phyloP scores from a whole-genome alignment of 2,113 vertebrate genomes.

The Saimiri boliviensis region DNA sequence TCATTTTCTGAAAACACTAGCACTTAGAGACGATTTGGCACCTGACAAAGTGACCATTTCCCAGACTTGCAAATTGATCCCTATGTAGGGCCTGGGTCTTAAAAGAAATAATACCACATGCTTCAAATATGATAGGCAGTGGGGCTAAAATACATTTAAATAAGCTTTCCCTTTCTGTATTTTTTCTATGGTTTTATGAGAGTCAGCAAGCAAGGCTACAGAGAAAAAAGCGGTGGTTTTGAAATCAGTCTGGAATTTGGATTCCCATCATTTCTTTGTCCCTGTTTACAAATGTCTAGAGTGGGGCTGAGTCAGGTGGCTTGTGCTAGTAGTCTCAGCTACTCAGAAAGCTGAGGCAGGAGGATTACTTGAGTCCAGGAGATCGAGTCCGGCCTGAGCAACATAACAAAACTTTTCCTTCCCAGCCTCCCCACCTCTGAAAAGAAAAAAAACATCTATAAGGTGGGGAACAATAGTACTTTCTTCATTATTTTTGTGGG shows the following conservation, averaged over 20 bases:
- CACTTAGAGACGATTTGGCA: neutral
- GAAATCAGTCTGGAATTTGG: neutral
- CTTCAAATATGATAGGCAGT: neutral
- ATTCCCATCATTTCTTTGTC: neutral
- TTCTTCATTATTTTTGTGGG: neutral
- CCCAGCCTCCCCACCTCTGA: neutral
- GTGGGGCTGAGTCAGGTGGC: neutral
- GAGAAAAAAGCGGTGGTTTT: neutral
- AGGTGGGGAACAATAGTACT: neutral
- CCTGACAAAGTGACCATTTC: neutral
- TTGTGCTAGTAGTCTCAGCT: neutral
- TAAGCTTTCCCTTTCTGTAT: neutral
- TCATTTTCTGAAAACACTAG: neutral
- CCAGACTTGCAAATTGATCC: slow-evolving; percentile 35
- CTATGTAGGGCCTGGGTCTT: neutral
- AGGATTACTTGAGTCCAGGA: neutral
- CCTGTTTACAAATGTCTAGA: neutral
- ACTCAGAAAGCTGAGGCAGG: neutral
- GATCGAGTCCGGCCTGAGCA: neutral
- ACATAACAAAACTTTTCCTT: neutral
- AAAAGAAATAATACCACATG: neutral
- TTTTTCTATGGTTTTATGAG: neutral
- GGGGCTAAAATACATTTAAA: slow-evolving; percentile 27
- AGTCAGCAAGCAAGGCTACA: neutral
- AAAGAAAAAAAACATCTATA: neutral